Evolutionary conservation across 35 echinoderm and acorn worm species (phyloP), one percentile per base, ranked within the genome.

Genomic region (Ptychodera flava): DNA sequence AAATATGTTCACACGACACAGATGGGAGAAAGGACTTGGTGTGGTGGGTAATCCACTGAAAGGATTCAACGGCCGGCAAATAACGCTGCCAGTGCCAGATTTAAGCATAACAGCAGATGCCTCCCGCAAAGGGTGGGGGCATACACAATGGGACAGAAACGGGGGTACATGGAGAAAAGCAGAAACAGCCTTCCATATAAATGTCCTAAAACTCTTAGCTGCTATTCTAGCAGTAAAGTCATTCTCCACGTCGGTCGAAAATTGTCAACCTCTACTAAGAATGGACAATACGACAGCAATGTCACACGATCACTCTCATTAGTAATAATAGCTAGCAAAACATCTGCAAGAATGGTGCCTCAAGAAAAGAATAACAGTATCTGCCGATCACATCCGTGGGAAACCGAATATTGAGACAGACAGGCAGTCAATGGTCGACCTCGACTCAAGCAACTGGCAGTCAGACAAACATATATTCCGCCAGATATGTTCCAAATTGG

Each of bases 271-370:
- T 1, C 28, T 34, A 80, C 12, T 87, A 36, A 33, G 33, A n/a
- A 34, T 34, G n/a, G 86, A 87, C 36, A 87, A 87, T 80, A 6
- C 53, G n/a, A 87, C 86, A 15, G 86, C 86, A 34, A 33, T 87
- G 1, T 14, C 86, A 64, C 45, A 64, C 6, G 45, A 22, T 64
- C 45, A 64, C 6, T 64, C 6, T 6, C 22, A 12, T 22, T 64
- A 22, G 6, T 22, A 64, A 12, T 22, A n/a, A n/a, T n/a, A n/a
- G n/a, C n/a, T n/a, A 12, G 45, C 45, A 12, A 12, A 12, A 22
- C 6, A 22, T 64, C 45, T 64, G 45, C 22, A 22, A 22, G 22
- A 64, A 12, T 64, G 45, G 45, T 6, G 6, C 22, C 45, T 64
- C 6, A 64, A 64, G 22, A 64, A 22, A 64, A 22, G 22, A 6